Conservation (phyloP, 2,797 vertebrate genomes). For the Peromyscus nudipes region DNA sequence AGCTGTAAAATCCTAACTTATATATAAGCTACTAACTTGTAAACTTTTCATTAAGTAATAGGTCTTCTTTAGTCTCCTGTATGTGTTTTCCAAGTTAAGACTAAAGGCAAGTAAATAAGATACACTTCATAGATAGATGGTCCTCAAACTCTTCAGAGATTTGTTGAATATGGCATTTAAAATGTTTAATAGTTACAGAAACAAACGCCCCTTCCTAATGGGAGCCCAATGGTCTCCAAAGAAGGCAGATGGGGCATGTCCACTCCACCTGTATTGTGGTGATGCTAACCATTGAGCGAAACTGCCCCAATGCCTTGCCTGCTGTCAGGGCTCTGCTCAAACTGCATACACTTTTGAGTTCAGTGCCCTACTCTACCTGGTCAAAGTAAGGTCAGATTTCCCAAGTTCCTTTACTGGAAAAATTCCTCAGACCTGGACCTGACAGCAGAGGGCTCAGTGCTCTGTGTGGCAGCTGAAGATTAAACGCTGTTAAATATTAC, state of each 20-base stretch:
- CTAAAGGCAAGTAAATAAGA: not conserved
- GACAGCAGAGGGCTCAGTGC: not conserved
- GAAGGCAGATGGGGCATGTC: not conserved
- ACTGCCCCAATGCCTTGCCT: not conserved
- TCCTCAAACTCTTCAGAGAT: not conserved
- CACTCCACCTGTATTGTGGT: not conserved
- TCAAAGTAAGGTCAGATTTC: not conserved
- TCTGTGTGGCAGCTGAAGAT: not conserved
- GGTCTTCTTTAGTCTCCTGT: not conserved
- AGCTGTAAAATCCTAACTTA: not conserved
- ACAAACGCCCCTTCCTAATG: not conserved
- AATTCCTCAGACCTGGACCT: not conserved
- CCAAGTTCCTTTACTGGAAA: not conserved
- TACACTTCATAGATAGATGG: not conserved
- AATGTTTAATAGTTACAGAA: not conserved
- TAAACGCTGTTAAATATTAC: not conserved
- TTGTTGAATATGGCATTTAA: not conserved
- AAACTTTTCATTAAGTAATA: not conserved
- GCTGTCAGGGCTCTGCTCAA: not conserved
- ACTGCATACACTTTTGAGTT: not conserved
- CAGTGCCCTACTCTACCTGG: not conserved
- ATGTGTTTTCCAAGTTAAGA: not conserved
- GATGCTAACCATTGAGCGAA: not conserved
- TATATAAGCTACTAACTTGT: not conserved
- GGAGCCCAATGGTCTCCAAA: not conserved